Conservation (phyloP, 2,797 vertebrate species). For the Euthynnus affinis region DNA sequence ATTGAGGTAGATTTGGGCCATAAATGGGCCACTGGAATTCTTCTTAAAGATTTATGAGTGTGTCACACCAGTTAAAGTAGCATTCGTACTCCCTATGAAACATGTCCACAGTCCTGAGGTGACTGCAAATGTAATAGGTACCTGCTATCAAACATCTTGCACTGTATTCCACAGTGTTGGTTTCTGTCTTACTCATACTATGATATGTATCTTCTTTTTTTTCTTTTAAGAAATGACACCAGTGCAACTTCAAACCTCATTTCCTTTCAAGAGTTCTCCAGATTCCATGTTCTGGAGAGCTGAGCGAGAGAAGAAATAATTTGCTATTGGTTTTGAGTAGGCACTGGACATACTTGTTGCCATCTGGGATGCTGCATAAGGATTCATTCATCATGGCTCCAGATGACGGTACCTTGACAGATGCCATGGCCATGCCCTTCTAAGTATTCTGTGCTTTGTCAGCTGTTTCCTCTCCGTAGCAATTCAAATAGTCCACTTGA, state of each 20-base stretch:
- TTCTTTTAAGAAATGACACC: neutral
- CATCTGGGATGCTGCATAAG: neutral
- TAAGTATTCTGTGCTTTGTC: conserved; percentile 47
- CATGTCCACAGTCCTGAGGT: conserved; percentile 11
- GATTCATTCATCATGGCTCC: conserved; percentile 33
- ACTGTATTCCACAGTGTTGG: neutral
- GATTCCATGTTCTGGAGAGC: neutral
- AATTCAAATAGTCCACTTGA: conserved; percentile 32
- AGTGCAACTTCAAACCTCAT: neutral
- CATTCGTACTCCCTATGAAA: conserved; percentile 48
- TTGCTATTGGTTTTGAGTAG: conserved; percentile 2
- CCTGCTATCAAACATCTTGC: neutral
- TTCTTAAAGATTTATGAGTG: conserved; percentile 65
- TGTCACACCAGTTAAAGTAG: conserved; percentile 51
- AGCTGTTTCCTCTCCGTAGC: conserved; percentile 45
- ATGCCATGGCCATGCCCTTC: conserved; percentile 38
- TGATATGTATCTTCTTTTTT: neutral
- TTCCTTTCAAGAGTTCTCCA: neutral
- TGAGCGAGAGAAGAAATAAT: conserved; percentile 1
- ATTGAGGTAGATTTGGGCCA: conserved; percentile 60
- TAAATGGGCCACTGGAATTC: conserved; percentile 62
- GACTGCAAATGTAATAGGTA: conserved; percentile 13
- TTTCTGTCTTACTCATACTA: neutral
- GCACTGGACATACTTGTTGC: neutral
- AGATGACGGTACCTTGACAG: conserved; percentile 30